phyloP scores from a whole-genome alignment of 64 coral and sea anemone genomes.

The Stichodactyla helianthus region DNA sequence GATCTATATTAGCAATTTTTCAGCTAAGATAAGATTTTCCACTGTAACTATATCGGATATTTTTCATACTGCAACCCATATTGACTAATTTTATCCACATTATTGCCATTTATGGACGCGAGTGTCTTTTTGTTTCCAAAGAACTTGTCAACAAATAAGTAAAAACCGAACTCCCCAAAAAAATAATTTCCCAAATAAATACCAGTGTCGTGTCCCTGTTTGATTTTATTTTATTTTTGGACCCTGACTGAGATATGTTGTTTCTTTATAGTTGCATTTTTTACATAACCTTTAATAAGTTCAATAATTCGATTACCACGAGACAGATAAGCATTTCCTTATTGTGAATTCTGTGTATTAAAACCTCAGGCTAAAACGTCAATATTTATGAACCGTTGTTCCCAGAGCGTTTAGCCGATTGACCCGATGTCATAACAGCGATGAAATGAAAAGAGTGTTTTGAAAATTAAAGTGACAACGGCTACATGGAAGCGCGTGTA shows the following conservation, averaged over 20 bases:
- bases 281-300: constrained; percentile 16
- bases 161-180: not conserved
- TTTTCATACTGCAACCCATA: not conserved
- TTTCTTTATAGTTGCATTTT: constrained; percentile 6
- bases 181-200: not conserved
- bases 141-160: not conserved
- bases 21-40: not conserved
- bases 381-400: constrained; percentile 13
- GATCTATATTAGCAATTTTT: not conserved
- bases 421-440: constrained; percentile 16
- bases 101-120: not conserved
- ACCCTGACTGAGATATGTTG: not conserved
- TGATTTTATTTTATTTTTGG: not conserved
- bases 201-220: not conserved
- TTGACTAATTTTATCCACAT: not conserved
- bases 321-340: constrained; percentile 19
- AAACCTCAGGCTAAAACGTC: not conserved
- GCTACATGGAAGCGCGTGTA: not conserved
- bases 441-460: not conserved
- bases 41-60: not conserved
- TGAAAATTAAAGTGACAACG: not conserved
- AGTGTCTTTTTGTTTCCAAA: not conserved
- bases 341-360: constrained; percentile 18
- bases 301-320: constrained; percentile 1
- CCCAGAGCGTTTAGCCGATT: constrained; percentile 2